Evolutionary conservation across 2,797 vertebrate genomes (phyloP), one percentile per base, ranked within the genome.

Genomic region (Numenius phaeopus): DNA sequence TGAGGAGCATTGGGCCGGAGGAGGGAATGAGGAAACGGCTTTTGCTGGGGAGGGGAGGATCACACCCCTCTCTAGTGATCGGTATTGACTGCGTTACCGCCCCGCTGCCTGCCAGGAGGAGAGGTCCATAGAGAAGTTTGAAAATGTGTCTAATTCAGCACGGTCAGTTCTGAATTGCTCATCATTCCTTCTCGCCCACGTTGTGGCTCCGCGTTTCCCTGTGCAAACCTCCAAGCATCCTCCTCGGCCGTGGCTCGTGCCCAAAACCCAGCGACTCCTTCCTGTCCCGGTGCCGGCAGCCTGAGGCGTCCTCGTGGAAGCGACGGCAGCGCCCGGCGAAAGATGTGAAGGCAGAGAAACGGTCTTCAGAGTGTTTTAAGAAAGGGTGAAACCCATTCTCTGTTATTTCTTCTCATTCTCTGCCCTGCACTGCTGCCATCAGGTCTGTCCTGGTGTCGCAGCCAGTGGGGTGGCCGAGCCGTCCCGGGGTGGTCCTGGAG

Each of bases 381-480:
- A 59, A 46, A 52, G 3, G 8, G 5, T 52, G 14, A 42, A 18
- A 42, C 6, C 3, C 9, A 1, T 44, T 80, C 77, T 13, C 50
- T 34, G 34, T 55, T 55, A 5, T 54, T 55, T 65, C 24, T 29
- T 49, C 52, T 79, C 78, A 37, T 79, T 89, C 82, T 83, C 58
- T 85, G 91, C 52, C 87, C 91, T 95, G 46, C 67, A 58, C 81
- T 89, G 91, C 94, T 95, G 78, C 93, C 87, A 78, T 10, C 87
- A 88, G 94, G 86, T 17, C 72, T 83, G 59, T n/a, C 47, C 65
- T 13, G 86, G 69, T 52, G 86, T 49, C 20, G 22, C 94, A 94
- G 75, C n/a, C 4, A 1, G 5, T 2, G 20, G 34, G 44, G 49
- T 2, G 5, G 4, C 32, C 0, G 0, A 19, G 30, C 24, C 1